Base-by-base conservation (phyloP, 2,113 vertebrate genomes). In the Rhipidura dahli region DNA sequence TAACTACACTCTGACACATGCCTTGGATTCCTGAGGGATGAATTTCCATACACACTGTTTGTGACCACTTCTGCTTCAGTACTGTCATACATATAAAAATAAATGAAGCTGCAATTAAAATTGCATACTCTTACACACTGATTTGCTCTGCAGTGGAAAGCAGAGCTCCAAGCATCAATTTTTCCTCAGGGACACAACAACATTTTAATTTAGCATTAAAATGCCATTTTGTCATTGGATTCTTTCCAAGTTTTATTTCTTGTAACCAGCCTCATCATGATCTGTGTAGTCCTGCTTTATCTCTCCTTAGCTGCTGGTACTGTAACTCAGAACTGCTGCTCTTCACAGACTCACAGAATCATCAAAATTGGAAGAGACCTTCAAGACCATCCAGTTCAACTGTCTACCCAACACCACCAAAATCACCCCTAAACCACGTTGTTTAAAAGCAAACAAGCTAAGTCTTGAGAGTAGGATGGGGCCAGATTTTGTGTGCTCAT, bases 21-120 rank as follows among this genome's bases (percentile, higher is more conserved):
- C 42, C 63, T 91, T 78, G 81, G 50, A 45, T 68, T 83, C 79
- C 85, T 27, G 63, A 88, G 68, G 50, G 79, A 47, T 69, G 90
- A 28, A 26, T 86, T 95, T 93, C 54, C 42, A 26, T 1, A 3
- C 18, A 14, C 21, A 16, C 22, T 76, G 4, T 82, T 83, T 92
- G 82, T 26, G 22, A 60, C 78, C 40, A 33, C 35, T 93, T 87
- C 69, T 93, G 56, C 44, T 93, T 87, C 30, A 79, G 49, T 47
- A 24, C 47, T 68, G 33, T 31, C 5, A 6, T 60, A 60, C 3
- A 4, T 31, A 64, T n/a, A 59, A 91, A 94, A 93, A 72, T 76
- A 87, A 89, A 82, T 83, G 53, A 61, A 91, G 40, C 53, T 91
- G 45, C 73, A 90, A 71, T 94, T 95, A 87, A 90, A 94, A 85